phyloP scores from a whole-genome alignment of 2,888 invertebrate genomes.

The Eulithis prunata region DNA sequence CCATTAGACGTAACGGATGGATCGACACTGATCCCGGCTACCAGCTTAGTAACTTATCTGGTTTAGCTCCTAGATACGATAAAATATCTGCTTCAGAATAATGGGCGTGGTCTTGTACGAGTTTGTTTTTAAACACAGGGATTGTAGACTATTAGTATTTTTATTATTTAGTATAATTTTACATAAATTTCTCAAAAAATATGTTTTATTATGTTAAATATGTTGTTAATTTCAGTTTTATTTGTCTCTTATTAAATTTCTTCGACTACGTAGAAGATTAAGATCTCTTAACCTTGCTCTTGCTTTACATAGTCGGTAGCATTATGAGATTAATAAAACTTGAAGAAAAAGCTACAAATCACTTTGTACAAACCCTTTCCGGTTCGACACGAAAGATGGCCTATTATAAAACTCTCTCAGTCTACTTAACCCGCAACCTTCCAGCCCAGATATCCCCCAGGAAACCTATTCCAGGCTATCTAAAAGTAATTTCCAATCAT shows the following conservation, averaged over 20 bases:
- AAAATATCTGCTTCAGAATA: constrained; percentile 11
- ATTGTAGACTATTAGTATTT: too few species aligned
- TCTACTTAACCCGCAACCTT: constrained; percentile 4
- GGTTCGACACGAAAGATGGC: too few species aligned
- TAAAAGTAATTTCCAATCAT: constrained; percentile 39
- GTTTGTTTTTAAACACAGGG: not conserved
- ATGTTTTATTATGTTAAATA: too few species aligned
- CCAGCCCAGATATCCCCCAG: constrained; percentile 19
- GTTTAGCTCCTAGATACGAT: constrained; percentile 28
- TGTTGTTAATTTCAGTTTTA: too few species aligned
- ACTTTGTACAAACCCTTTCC: too few species aligned
- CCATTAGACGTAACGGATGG: constrained; percentile 74
- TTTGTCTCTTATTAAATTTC: too few species aligned
- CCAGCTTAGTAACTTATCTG: constrained; percentile 31
- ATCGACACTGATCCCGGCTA: constrained; percentile 46
- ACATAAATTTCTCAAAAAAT: too few species aligned
- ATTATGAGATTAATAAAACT: not conserved
- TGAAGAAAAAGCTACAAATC: too few species aligned
- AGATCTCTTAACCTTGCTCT: too few species aligned
- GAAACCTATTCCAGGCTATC: constrained; percentile 35
- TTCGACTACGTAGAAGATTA: too few species aligned
- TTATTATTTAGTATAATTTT: too few species aligned
- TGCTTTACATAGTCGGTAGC: too few species aligned
- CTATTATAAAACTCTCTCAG: constrained; percentile 3
- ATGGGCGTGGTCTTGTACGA: not conserved